Evolutionary conservation across 2,113 vertebrate species (phyloP).

Genomic region (Corythornis vintsioides): DNA sequence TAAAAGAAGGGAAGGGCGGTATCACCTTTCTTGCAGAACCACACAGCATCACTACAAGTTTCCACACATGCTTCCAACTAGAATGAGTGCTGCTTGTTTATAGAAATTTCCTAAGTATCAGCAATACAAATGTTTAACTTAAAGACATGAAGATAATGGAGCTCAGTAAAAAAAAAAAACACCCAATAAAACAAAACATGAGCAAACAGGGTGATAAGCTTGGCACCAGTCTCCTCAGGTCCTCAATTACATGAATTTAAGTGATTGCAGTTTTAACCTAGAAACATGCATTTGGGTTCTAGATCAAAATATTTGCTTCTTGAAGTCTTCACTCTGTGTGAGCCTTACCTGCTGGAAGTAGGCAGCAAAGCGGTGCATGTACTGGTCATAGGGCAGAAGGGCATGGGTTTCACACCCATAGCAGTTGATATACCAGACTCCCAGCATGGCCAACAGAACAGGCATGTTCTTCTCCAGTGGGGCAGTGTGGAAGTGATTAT

Average conservation of each 20-base stretch:
- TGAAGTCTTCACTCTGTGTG: background rate
- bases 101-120: background rate
- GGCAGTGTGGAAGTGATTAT: conserved; percentile 88
- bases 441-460: conserved; percentile 89
- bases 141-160: background rate
- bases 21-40: background rate
- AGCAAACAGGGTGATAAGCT: background rate
- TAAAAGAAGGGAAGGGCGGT: conserved; percentile 27
- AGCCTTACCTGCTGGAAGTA: conserved; percentile 95
- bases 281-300: background rate
- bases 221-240: background rate
- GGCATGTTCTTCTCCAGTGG: conserved; percentile 92
- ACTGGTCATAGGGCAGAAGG: conserved; percentile 96
- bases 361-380: conserved; percentile 97
- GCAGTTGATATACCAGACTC: conserved; percentile 97
- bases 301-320: background rate
- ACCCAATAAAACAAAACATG: too few relatives aligned
- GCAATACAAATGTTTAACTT: background rate
- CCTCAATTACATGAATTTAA: background rate
- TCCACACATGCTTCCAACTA: background rate
- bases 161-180: background rate
- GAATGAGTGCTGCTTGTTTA: background rate
- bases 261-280: background rate
- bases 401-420: conserved; percentile 93
- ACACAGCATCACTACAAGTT: background rate